Base-by-base conservation (phyloP, 37 sponge, comb jelly and placozoan species). In the Dysidea cf. avara region DNA sequence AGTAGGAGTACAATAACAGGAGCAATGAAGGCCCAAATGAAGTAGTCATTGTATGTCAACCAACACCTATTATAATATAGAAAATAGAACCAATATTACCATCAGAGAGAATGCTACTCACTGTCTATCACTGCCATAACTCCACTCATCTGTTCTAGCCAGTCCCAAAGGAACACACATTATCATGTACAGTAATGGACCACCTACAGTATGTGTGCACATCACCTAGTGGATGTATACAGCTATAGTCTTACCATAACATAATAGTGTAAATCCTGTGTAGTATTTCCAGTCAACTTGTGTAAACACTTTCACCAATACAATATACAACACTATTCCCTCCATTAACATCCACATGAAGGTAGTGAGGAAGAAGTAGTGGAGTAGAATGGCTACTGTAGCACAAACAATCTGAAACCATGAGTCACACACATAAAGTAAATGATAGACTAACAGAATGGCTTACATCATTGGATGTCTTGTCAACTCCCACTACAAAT, bases 331-430 rank as follows among this genome's bases (percentile, higher is more conserved):
- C 50, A 87, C 78, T 49, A 81, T 78, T 11, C 82, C 87, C 58
- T 86, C 87, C 87, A 86, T 86, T 60, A 86, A 48, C 87, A 86
- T 80, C 87, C 87, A 86, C 87, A 87, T 87, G 62, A 87, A 81
- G 14, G 64, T 48, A 0, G 66, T 77, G n/a, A 72, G 78, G 82
- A 75, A 81, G 25, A 55, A 54, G 74, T 77, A 81, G 7, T 81
- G 81, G 26, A 81, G 52, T 0, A 81, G 35, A 36, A 87, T 73
- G 29, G 82, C 73, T 11, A 81, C 50, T 1, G 58, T 38, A 7
- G 51, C 48, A 71, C 82, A 81, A 17, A 54, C 43, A 2, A 31
- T 40, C 79, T 73, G 56, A 3, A 21, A 5, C 22, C 26, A 65
- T 39, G 40, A 40, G 48, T 18, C 7, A 20, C 53, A 36, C 22